Conservation (phyloP, 2,888 invertebrate genomes). For the Agrilus mali region DNA sequence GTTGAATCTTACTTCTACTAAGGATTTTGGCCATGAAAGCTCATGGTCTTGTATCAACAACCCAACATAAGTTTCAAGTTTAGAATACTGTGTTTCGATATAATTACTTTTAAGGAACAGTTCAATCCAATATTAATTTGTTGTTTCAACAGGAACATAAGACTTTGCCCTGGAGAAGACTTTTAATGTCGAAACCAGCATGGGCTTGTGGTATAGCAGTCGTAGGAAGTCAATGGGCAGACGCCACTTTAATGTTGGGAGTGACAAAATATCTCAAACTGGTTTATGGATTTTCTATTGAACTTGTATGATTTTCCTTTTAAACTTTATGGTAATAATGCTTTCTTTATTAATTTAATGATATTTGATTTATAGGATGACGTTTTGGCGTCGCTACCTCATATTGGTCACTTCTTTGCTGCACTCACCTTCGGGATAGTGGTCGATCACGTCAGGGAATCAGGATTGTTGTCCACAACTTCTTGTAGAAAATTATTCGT, state of each 20-base stretch:
- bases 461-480: conserved; percentile 41
- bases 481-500: conserved; percentile 44
- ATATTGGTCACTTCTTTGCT: conserved; percentile 44
- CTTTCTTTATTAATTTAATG: not conserved
- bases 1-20: too few species aligned
- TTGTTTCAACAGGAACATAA: conserved; percentile 26
- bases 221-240: conserved; percentile 47
- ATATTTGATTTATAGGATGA: conserved; percentile 33
- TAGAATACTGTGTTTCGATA: too few species aligned
- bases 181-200: conserved; percentile 42
- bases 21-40: too few species aligned
- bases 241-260: conserved; percentile 43
- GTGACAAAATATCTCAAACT: conserved; percentile 45
- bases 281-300: conserved; percentile 45
- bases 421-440: conserved; percentile 43
- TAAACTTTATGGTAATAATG: not conserved
- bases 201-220: conserved; percentile 47
- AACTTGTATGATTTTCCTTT: conserved; percentile 34
- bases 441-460: conserved; percentile 41
- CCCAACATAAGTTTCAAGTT: too few species aligned
- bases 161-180: conserved; percentile 39
- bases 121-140: too few species aligned
- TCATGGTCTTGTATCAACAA: too few species aligned
- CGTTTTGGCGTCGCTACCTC: conserved; percentile 40
- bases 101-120: too few species aligned